phyloP scores from a whole-genome alignment of 1,140 invertebrate species.

The Rhagoletis zephyria region DNA sequence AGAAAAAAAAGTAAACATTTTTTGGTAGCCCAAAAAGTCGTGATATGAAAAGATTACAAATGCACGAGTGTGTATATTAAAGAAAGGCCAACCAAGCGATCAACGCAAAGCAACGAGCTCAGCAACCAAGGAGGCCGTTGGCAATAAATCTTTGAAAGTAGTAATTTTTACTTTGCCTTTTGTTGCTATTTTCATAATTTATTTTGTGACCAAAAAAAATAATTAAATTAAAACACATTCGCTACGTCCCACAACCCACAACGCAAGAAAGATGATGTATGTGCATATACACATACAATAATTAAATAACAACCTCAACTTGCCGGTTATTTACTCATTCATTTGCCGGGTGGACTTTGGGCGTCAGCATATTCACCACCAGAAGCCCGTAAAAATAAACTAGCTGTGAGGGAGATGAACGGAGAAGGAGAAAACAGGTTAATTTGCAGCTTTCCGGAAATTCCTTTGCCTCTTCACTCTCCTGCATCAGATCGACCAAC shows the following conservation, averaged over 20 bases:
- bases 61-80: neutral
- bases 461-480: too few species aligned
- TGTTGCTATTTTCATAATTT: constrained; percentile 39
- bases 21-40: constrained; percentile 11
- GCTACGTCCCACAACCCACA: neutral
- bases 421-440: constrained; percentile 17
- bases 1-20: constrained; percentile 5
- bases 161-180: neutral
- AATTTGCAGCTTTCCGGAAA: too few species aligned
- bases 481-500: too few species aligned
- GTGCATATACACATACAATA: neutral
- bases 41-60: neutral
- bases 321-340: neutral
- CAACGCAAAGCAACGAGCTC: neutral
- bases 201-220: constrained; percentile 8
- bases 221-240: constrained; percentile 40
- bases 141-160: constrained; percentile 19
- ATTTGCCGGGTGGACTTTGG: neutral
- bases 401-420: too few species aligned
- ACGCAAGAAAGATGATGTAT: too few species aligned
- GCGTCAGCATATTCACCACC: neutral
- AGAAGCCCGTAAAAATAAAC: neutral
- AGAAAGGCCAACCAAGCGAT: neutral
- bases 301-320: neutral
- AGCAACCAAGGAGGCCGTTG: neutral